These are phyloP conservation scores for Drosophila monieri DNA, from an alignment of 2,888 invertebrate species.

Conservation along the genomic window DNA sequence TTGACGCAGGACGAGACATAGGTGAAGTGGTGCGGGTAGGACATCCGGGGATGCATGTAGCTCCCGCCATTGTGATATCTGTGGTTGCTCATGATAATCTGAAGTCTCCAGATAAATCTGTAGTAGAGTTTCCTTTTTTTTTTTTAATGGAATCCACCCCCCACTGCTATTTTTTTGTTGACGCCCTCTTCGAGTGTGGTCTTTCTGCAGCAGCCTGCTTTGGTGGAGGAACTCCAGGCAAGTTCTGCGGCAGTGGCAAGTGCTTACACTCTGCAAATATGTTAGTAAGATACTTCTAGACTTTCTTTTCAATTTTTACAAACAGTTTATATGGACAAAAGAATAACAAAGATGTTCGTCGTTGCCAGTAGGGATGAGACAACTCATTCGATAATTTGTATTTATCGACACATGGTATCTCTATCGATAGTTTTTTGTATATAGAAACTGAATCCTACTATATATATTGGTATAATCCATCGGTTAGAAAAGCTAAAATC, in stretches of 20 bases:
- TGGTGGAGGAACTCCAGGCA: not conserved
- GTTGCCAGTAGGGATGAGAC: constrained; percentile 37
- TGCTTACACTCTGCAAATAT: not conserved
- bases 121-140: no score
- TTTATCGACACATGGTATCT: not conserved
- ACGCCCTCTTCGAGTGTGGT: constrained; percentile 69
- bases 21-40: constrained; percentile 82
- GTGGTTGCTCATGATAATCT: constrained; percentile 80
- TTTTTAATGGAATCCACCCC: constrained; percentile 28
- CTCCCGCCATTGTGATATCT: constrained; percentile 82
- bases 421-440: not conserved
- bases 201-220: constrained; percentile 3
- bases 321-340: constrained; percentile 31
- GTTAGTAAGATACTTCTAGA: not conserved
- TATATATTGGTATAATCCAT: not conserved
- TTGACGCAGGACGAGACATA: constrained; percentile 84
- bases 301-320: constrained; percentile 14
- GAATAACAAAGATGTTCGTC: constrained; percentile 16
- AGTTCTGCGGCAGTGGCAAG: not conserved
- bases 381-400: not conserved
- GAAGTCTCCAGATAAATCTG: not conserved
- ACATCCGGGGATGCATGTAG: constrained; percentile 79
- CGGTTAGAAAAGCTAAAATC: not conserved
- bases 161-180: constrained; percentile 50
- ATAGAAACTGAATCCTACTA: no score